Evolutionary conservation across 2,888 invertebrate species (phyloP), one percentile per base, ranked within the genome.

Genomic region (Pelosia muscerda): DNA sequence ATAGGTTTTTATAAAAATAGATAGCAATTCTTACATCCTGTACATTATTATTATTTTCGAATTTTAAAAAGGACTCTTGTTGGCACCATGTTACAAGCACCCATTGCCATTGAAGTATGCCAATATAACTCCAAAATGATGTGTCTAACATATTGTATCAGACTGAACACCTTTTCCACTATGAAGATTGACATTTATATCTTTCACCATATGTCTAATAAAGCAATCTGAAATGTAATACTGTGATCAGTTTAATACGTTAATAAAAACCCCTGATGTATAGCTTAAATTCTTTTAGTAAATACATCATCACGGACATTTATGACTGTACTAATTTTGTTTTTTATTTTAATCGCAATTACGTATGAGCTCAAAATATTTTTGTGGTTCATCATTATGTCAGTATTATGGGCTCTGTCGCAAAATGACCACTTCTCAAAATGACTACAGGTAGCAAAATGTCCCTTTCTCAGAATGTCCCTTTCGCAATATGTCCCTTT

Each of bases 161-260:
- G 53, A n/a, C 8, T 9, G n/a, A 65, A 64, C 42, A 58, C 28
- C 58, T 4, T 66, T 28, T 59, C 38, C 55, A 8, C 31, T 63
- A 59, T 59, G 23, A 61, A 64, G 55, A 78, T 42, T 63, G 53
- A 57, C 62, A 71, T 64, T 68, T 19, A 68, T 53, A 42, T 53
- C 55, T 57, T 19, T 23, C 34, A 64, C 34, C 63, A 68, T 63
- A 66, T 69, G 66, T 54, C 34, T n/a, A 63, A 72, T 74, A 76
- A 76, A 75, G n/a, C 19, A 61, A 57, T 56, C 31, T 63, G 57
- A 62, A 72, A 74, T 42, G 19, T 49, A 62, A 57, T 58, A 63
- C 63, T 63, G 55, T 60, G 54, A 66, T 70, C 65, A 65, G 55
- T 76, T 74, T 76, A 11, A 78, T 78, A 63, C 26, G 57, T 70